Base-by-base conservation (phyloP, 2,888 invertebrate genomes). In the Dorcus parallelipipedus region DNA sequence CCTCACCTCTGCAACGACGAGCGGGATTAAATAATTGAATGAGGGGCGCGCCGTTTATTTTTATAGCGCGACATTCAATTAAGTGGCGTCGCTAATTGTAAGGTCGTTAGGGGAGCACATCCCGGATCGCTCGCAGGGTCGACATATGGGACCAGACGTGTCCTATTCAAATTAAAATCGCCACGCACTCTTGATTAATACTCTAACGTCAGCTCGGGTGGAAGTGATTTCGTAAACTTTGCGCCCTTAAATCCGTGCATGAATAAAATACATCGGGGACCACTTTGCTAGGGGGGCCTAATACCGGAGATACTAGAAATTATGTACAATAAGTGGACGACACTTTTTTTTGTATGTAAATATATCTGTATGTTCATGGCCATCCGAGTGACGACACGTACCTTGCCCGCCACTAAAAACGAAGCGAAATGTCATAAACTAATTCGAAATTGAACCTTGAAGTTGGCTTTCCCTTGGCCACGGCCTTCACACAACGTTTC, bases 131-230 rank as follows among this genome's bases (percentile, higher is more conserved):
- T 68, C 71, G 62, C 59, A 61, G 63, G 67, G 67, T 70, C 73
- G 74, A 73, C 76, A 75, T 75, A 76, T 76, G 76, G 75, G 76
- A 67, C 70, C 64, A 60, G 60, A 58, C 67, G 66, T 55, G 63
- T 63, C 63, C 73, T 65, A 73, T 73, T 73, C 72, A 71, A 64
- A 74, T 73, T 72, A 73, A 74, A 75, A 75, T 75, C 71, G 66
- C 65, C 26, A 71, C 70, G 71, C 66, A 67, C 73, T 73, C 74
- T 74, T 75, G 75, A 75, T 75, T 73, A 75, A 74, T 75, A 73
- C 75, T 73, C 71, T 69, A 71, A 72, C 69, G 71, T 70, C 73
- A 75, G 71, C 73, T 75, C 73, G 73, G 72, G 71, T 73, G 76
- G 73, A 75, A 76, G 69, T 75, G 73, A 77, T 75, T 75, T 73